Evolutionary conservation across 1,140 invertebrate genomes (phyloP).

Genomic region (Copidosoma floridanum): DNA sequence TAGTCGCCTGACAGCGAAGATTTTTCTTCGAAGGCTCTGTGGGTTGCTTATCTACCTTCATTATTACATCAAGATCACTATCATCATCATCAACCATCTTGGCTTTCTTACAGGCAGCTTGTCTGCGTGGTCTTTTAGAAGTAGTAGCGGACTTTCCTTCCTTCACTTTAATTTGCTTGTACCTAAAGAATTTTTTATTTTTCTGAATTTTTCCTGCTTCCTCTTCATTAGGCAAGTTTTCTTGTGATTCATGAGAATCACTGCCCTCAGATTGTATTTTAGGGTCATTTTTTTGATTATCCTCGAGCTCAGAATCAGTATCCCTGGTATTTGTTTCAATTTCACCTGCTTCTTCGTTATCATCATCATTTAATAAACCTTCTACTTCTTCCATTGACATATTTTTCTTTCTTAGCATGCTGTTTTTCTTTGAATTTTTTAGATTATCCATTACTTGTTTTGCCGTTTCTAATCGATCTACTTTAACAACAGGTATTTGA

Average conservation of each 20-base stretch:
- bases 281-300: background rate
- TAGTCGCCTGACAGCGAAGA: conserved; percentile 1
- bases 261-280: no score
- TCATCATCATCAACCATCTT: background rate
- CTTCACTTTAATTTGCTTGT: background rate
- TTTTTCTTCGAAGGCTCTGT: background rate
- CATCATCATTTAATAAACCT: conserved; percentile 7
- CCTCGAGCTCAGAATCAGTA: background rate
- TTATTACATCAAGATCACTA: background rate
- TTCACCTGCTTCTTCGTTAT: background rate
- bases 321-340: background rate
- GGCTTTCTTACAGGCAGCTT: background rate
- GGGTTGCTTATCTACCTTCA: background rate
- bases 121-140: background rate
- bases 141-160: background rate
- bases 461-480: background rate
- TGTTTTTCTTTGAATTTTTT: background rate
- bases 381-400: conserved; percentile 8
- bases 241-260: no score
- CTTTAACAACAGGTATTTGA: background rate
- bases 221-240: no score
- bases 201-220: background rate
- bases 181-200: conserved; percentile 2
- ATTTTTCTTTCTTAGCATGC: conserved; percentile 6
- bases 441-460: background rate